Evolutionary conservation across 2,888 invertebrate genomes (phyloP).

Genomic region (Laspeyria flexula): DNA sequence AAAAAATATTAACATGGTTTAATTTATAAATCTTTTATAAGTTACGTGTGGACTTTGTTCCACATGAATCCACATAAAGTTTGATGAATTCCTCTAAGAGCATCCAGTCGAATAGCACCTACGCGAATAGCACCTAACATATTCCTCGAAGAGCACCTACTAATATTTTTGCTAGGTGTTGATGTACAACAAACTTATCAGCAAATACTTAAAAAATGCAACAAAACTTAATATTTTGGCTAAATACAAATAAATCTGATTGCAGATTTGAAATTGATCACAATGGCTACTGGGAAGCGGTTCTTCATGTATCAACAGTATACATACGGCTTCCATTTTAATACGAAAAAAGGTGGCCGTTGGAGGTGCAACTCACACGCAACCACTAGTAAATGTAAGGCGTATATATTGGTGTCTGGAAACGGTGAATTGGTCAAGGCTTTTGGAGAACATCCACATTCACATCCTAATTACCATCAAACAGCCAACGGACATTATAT

Average conservation of each 20-base stretch:
- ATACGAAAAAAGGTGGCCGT: constrained; percentile 12
- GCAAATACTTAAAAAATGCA: too few relatives aligned
- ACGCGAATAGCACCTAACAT: too few relatives aligned
- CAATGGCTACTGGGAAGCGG: constrained; percentile 28
- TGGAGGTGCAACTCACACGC: constrained; percentile 35
- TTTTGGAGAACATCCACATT: not conserved
- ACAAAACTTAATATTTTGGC: not conserved
- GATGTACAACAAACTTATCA: too few relatives aligned
- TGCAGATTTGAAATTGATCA: constrained; percentile 23
- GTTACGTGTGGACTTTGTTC: too few relatives aligned
- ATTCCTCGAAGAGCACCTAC: too few relatives aligned
- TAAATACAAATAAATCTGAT: not conserved
- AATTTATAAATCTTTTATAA: too few relatives aligned
- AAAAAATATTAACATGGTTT: too few relatives aligned
- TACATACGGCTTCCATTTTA: constrained; percentile 36
- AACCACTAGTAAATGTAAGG: constrained; percentile 25
- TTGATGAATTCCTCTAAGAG: too few relatives aligned
- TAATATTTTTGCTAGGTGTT: too few relatives aligned
- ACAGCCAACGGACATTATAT: not conserved
- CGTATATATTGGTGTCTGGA: constrained; percentile 28
- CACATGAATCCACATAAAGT: too few relatives aligned
- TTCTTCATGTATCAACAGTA: constrained; percentile 37
- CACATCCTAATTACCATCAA: not conserved
- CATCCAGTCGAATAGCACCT: too few relatives aligned
- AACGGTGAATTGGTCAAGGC: constrained; percentile 14